Base-by-base conservation (phyloP, 2,113 vertebrate species). In the Mirza zaza region DNA sequence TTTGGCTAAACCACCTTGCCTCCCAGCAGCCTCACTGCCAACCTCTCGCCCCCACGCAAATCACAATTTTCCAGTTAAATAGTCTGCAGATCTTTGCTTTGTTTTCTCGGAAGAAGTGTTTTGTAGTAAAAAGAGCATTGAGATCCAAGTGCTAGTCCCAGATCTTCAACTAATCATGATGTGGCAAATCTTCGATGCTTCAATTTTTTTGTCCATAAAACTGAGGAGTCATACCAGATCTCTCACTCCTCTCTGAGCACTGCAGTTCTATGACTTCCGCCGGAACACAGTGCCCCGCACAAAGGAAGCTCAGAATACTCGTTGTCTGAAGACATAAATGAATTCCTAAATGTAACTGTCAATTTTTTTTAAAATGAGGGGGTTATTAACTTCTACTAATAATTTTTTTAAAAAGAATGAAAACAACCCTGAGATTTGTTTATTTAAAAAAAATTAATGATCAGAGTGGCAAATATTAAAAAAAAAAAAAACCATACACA, bases 361-460 rank as follows among this genome's bases (percentile, higher is more conserved):
- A 42, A 52, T 87, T 71, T 70, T 36, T 61, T 75, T 93, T 79
- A 57, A 79, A 90, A 80, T 15, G 59, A 90, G 27, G 13, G 63
- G 0, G 9, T 90, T 79, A 67, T n/a, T 91, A 65, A 87, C 34
- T 13, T 94, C 75, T 48, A 65, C 36, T 45, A 55, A 83, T 76
- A 87, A 85, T 81, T 34, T 39, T 34, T 34, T 39, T 27, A n/a
- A 70, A 76, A 71, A 90, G 20, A 67, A 50, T 48, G 27, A 55
- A 86, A 87, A 65, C 6, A 61, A n/a, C 76, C 55, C 59, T 50
- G 52, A 91, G 29, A 86, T 50, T 76, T 18, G 21, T 55, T 86
- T 80, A 27, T 57, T 29, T 57, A 34, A 3, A 12, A 32, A 45
- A 61, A 68, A 75, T 10, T 48, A 82, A 5, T 7, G 3, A 42